Evolutionary conservation across 92 coral and sea anemone species (phyloP).

Genomic region (Zoanthus sociatus): DNA sequence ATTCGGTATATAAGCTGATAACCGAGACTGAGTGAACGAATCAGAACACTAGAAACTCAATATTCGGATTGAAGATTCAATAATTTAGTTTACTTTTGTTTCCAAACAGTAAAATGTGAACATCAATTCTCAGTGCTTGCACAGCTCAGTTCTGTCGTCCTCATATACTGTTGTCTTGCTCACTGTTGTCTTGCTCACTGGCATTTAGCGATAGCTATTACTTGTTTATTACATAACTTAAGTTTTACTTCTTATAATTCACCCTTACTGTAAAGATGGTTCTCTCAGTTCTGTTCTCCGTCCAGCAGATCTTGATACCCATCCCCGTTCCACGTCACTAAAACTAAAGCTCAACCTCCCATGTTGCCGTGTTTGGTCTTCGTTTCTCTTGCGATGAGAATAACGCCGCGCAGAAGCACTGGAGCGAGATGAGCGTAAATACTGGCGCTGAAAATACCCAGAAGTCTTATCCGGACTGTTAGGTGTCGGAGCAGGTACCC

Average conservation of each 20-base stretch:
- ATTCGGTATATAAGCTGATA: too few relatives aligned
- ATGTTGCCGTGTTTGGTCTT: conserved; percentile 56
- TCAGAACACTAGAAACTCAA: too few relatives aligned
- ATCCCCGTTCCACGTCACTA: conserved; percentile 57
- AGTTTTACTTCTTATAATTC: background rate
- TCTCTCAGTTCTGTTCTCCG: conserved; percentile 36
- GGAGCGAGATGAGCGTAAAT: conserved; percentile 68
- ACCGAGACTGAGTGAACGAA: too few relatives aligned
- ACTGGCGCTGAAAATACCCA: conserved; percentile 66
- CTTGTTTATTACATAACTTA: too few relatives aligned
- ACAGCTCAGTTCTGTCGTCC: too few relatives aligned
- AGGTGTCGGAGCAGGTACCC: conserved; percentile 97
- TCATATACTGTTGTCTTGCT: too few relatives aligned
- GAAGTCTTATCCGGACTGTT: conserved; percentile 82
- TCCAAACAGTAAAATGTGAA: too few relatives aligned
- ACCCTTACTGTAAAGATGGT: conserved; percentile 15
- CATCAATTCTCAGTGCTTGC: too few relatives aligned
- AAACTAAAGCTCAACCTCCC: conserved; percentile 68
- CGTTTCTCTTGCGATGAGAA: conserved; percentile 62
- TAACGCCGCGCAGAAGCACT: conserved; percentile 43
- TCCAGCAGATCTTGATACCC: conserved; percentile 55
- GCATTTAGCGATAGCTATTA: too few relatives aligned
- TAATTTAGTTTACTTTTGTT: too few relatives aligned
- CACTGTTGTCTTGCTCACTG: too few relatives aligned
- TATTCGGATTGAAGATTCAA: too few relatives aligned